Percentiles rank a stretch among this genome's conserved stretches.
phyloP scores from a whole-genome alignment of 2,797 vertebrate genomes.

The Spinus olivaceus region DNA sequence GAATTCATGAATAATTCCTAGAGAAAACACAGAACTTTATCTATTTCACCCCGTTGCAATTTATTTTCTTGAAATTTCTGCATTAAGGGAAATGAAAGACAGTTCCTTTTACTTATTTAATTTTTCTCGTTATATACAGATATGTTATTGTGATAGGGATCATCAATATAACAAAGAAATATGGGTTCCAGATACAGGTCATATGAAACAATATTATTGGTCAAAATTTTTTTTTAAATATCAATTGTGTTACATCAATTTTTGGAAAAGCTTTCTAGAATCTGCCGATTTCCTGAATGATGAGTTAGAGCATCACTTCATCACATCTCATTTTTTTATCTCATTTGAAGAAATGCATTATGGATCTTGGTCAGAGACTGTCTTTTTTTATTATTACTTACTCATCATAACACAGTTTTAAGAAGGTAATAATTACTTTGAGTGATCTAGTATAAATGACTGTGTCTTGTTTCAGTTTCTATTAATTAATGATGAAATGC shows the following conservation, averaged over 20 bases:
- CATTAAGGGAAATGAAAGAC: not conserved
- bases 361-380: not conserved
- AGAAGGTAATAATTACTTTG: not conserved
- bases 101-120: not conserved
- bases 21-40: not conserved
- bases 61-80: not conserved
- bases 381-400: not conserved
- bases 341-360: not conserved
- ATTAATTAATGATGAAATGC: not conserved
- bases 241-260: not conserved
- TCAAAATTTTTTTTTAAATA: not conserved
- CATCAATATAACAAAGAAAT: not conserved
- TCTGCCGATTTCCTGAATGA: not conserved
- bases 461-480: not conserved
- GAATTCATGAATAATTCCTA: not conserved
- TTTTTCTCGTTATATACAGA: not conserved
- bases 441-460: not conserved
- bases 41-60: not conserved
- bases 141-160: not conserved
- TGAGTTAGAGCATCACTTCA: not conserved
- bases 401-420: not conserved
- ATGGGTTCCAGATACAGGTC: not conserved
- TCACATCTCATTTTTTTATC: not conserved
- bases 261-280: not conserved
- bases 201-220: not conserved